A percentile compares a stretch with the other conserved stretches of the same genome.
These are phyloP conservation scores for Lepidocolaptes lacrymiger DNA, from an alignment of 2,797 vertebrate species.

Conservation along the genomic window DNA sequence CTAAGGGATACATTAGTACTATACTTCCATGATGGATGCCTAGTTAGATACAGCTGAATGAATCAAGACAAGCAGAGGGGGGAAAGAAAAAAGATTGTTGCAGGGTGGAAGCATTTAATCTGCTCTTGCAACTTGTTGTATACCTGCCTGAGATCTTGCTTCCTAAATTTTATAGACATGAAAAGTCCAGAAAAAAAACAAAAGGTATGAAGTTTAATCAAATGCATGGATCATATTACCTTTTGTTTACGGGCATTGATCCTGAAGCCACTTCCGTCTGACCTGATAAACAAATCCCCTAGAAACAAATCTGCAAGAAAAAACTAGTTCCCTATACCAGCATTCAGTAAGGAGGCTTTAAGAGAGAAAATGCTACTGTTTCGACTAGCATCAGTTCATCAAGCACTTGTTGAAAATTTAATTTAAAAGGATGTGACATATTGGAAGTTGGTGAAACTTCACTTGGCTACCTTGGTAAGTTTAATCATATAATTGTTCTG, in stretches of 20 bases:
- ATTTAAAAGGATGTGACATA: neutral
- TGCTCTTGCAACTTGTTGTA: neutral
- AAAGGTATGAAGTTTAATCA: neutral
- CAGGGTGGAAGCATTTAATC: neutral
- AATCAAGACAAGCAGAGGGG: neutral
- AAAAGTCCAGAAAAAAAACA: neutral
- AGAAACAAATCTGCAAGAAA: constrained; percentile 53
- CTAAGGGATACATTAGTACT: neutral
- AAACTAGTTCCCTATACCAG: constrained; percentile 22
- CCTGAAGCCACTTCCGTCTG: constrained; percentile 32
- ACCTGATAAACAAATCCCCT: constrained; percentile 63
- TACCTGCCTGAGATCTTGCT: neutral
- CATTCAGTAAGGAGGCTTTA: neutral
- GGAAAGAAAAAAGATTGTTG: neutral
- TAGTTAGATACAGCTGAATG: neutral
- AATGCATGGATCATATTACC: constrained; percentile 14
- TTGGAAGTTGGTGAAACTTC: neutral
- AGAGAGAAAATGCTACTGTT: neutral
- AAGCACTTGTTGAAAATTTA: neutral
- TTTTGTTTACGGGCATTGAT: neutral
- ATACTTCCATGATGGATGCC: neutral
- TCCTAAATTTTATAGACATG: neutral
- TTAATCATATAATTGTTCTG: neutral
- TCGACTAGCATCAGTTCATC: neutral
- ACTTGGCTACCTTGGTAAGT: constrained; percentile 14